A percentile compares a stretch with the other conserved stretches of the same genome.
Evolutionary conservation across 1,140 invertebrate species (phyloP).

Genomic region (Drosophila ercepeae): DNA sequence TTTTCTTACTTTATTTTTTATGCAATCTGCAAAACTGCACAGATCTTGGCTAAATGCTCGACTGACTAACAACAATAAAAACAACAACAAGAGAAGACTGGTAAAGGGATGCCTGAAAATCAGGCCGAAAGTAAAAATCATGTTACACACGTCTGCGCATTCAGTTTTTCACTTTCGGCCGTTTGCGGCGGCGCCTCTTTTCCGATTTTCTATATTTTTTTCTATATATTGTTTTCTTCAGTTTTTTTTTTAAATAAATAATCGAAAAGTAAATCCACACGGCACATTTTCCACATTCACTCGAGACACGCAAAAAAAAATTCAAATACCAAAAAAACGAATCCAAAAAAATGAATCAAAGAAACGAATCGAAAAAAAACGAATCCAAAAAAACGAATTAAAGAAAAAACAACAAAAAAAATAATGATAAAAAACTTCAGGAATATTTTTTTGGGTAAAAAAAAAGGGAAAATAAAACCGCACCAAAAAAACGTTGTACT

Average conservation of each 20-base stretch:
- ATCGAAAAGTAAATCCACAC: conserved; percentile 13
- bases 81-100: too few species aligned
- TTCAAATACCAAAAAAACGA: conserved; percentile 3
- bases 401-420: conserved; percentile 11
- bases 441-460: too few species aligned
- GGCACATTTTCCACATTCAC: conserved; percentile 49
- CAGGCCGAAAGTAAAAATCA: conserved; percentile 74
- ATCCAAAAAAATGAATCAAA: conserved; percentile 11
- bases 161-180: conserved; percentile 73
- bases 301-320: conserved; percentile 44
- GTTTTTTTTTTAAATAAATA: background rate
- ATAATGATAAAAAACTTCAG: too few species aligned
- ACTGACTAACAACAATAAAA: conserved; percentile 29
- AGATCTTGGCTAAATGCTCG: conserved; percentile 59
- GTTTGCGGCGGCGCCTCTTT: conserved; percentile 45
- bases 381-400: too few species aligned
- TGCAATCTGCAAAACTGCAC: conserved; percentile 67
- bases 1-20: conserved; percentile 40
- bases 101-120: conserved; percentile 42
- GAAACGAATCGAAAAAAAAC: too few species aligned
- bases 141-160: conserved; percentile 77
- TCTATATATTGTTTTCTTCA: background rate
- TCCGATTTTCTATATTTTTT: background rate
- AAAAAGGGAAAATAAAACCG: conserved; percentile 1
- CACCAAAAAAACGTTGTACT: background rate